Base-by-base conservation (phyloP, 92 coral and sea anemone species). In the Epizoanthus scotinus region DNA sequence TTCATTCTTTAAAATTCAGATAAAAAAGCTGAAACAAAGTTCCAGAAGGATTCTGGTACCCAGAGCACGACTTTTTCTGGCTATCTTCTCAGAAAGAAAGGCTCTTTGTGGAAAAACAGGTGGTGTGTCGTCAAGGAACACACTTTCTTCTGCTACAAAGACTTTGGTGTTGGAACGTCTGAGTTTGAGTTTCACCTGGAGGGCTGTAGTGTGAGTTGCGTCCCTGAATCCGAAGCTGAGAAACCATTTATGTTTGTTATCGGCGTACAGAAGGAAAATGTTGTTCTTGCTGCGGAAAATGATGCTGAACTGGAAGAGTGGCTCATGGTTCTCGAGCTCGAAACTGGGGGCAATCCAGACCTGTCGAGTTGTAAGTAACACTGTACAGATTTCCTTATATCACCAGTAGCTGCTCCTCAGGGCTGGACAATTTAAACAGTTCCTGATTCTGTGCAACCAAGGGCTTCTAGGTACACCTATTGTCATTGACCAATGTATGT, bases 91-190 rank as follows among this genome's bases (percentile, higher is more conserved):
- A 89, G 98, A 63, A 95, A 92, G 91, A 95, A 93, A 83, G 98
- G 98, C 0, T 53, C 71, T 13, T 77, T 81, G 4, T 95, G 98
- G 98, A 95, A 93, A 83, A 89, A 81, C 8, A 89, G 98, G 0
- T 95, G 98, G 98, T 95, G 98, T 67, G 93, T 93, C 19, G 92
- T 95, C 18, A 90, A 87, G 60, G 92, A 89, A 47, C 91, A 85
- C 49, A 62, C 75, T 1, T 74, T 95, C 57, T 89, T 84, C 79
- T 91, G 90, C 56, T 95, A 89, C 85, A 94, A 94, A 77, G 98
- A 95, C 67, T 91, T 91, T 18, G 93, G 91, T 49, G 83, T 86
- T 17, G 82, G 88, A 14, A 68, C 82, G 5, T 91, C 97, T 3
- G 98, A 95, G 65, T 85, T 91, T 24, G 88, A 94, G 56, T 87